Percentiles rank a stretch among this genome's conserved stretches.
Conservation (phyloP, 1,140 invertebrate genomes). For the Ectropis grisescens region DNA sequence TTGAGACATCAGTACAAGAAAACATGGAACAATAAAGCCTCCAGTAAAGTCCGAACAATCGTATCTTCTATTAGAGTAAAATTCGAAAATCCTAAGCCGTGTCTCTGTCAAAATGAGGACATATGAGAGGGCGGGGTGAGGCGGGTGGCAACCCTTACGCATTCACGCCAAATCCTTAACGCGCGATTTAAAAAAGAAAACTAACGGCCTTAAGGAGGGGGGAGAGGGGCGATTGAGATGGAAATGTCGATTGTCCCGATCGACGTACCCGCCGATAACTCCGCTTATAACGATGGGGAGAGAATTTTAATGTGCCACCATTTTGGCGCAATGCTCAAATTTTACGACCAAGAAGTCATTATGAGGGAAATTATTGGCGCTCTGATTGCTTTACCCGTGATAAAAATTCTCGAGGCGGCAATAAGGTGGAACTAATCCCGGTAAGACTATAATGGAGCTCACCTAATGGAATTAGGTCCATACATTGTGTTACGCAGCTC, state of each 20-base stretch:
- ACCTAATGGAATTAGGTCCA: slow-evolving; percentile 33
- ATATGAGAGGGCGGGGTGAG: slow-evolving; percentile 32
- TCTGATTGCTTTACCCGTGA: slow-evolving; percentile 67
- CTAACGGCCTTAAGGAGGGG: slow-evolving; percentile 22
- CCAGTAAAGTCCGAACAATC: background rate
- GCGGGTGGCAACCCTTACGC: slow-evolving; percentile 48
- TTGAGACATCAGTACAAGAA: no score
- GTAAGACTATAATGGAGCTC: slow-evolving; percentile 45
- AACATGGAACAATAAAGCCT: no score
- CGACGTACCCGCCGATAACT: slow-evolving; percentile 47
- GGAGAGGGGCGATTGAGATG: slow-evolving; percentile 41
- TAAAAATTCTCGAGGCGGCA: slow-evolving; percentile 68
- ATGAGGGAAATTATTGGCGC: slow-evolving; percentile 69
- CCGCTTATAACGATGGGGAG: slow-evolving; percentile 64
- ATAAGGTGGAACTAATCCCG: slow-evolving; percentile 67
- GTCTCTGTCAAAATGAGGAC: slow-evolving; percentile 27
- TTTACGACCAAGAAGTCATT: slow-evolving; percentile 65
- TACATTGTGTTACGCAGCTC: slow-evolving; percentile 11
- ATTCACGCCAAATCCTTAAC: slow-evolving; percentile 61
- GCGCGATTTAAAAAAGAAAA: slow-evolving; percentile 66
- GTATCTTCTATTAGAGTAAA: background rate
- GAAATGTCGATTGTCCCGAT: slow-evolving; percentile 58
- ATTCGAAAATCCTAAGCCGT: background rate
- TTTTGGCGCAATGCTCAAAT: slow-evolving; percentile 69
- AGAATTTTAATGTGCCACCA: slow-evolving; percentile 69